A percentile compares a stretch with the other conserved stretches of the same genome.
phyloP scores from a whole-genome alignment of 1,140 invertebrate species.

The Yoshiicerus persimilis region DNA sequence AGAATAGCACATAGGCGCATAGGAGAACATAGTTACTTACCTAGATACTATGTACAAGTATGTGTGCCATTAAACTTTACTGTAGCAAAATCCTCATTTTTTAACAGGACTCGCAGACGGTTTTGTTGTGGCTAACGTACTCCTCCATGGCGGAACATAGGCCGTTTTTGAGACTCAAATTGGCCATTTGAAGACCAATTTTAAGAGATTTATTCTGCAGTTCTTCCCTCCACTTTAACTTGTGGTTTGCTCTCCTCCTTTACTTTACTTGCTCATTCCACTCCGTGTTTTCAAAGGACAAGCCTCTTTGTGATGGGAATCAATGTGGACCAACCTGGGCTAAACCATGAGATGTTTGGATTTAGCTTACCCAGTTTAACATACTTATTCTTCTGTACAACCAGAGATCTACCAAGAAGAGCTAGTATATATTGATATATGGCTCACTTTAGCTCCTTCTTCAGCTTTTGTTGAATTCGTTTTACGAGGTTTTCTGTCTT shows the following conservation, averaged over 20 bases:
- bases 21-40: not conserved
- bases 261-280: not conserved
- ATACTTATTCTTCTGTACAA: not conserved
- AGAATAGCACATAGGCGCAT: not conserved
- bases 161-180: constrained; percentile 12
- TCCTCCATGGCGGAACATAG: not conserved
- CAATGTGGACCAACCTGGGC: not conserved
- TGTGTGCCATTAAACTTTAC: not conserved
- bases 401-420: not conserved
- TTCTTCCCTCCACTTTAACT: constrained; percentile 3
- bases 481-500: not conserved
- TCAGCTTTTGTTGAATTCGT: not conserved
- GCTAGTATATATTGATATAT: not conserved
- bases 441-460: not conserved
- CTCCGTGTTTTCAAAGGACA: not conserved
- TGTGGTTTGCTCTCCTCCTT: not conserved
- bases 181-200: constrained; percentile 12
- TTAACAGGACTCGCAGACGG: not conserved
- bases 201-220: constrained; percentile 17
- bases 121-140: constrained; percentile 14
- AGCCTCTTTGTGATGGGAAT: not conserved
- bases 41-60: not conserved
- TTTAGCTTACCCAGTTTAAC: not conserved
- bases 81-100: not conserved
- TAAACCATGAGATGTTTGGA: not conserved